Evolutionary conservation across 2,797 vertebrate genomes (phyloP).

Genomic region (Siniperca obscura): DNA sequence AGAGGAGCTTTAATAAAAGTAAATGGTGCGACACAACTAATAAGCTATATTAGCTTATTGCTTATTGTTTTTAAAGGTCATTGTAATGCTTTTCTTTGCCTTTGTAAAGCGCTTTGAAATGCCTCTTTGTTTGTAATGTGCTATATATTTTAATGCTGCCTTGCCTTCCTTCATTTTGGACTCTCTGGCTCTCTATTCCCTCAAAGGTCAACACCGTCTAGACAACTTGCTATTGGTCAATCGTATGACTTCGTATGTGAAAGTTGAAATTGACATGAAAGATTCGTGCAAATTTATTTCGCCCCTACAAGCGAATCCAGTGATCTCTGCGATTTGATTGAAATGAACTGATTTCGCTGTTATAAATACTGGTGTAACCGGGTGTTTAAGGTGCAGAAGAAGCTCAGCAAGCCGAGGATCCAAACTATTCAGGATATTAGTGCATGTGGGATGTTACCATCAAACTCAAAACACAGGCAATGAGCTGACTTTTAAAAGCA

Average conservation of each 20-base stretch:
- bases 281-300: neutral
- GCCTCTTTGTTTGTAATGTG: too few relatives aligned
- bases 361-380: neutral
- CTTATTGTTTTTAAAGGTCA: too few relatives aligned
- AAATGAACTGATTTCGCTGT: neutral
- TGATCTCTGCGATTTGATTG: neutral
- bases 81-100: too few relatives aligned
- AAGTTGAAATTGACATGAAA: too few relatives aligned
- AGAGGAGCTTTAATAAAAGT: neutral
- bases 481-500: slow-evolving; percentile 17
- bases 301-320: neutral
- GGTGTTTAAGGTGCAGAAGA: slow-evolving; percentile 16
- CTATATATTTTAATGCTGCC: too few relatives aligned
- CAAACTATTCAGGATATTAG: neutral
- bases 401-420: neutral
- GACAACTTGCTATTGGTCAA: neutral
- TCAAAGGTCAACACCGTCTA: neutral
- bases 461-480: neutral
- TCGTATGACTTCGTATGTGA: neutral
- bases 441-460: neutral
- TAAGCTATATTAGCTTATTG: neutral
- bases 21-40: neutral
- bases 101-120: too few relatives aligned
- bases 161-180: neutral
- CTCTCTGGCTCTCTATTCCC: neutral